Percentiles rank a stretch among this genome's conserved stretches.
phyloP scores from a whole-genome alignment of 2,888 invertebrate genomes.

The Sesamia inferens region DNA sequence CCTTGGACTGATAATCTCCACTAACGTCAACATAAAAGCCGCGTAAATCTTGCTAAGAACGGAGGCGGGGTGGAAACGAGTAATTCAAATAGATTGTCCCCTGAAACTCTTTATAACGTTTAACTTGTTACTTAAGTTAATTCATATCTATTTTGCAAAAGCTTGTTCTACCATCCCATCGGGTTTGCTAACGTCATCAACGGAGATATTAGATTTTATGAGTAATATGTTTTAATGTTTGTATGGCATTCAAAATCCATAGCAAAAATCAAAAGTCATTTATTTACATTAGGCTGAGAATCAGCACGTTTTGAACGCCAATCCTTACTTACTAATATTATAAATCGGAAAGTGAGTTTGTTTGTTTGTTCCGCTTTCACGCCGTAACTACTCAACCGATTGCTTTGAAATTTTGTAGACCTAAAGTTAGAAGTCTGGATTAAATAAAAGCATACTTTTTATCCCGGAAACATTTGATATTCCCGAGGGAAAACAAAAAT shows the following conservation, averaged over 20 bases:
- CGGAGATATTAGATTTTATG: not conserved
- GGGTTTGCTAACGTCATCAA: not conserved
- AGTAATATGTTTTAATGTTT: not conserved
- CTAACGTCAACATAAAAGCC: slow-evolving; percentile 79
- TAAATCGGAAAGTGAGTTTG: too few relatives aligned
- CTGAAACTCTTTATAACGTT: slow-evolving; percentile 27
- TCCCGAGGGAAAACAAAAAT: too few relatives aligned
- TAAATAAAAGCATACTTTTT: too few relatives aligned
- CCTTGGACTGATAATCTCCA: slow-evolving; percentile 78
- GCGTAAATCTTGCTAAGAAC: slow-evolving; percentile 75
- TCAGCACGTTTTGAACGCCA: too few relatives aligned
- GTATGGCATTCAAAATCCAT: not conserved
- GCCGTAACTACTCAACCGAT: too few relatives aligned
- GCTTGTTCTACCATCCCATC: not conserved
- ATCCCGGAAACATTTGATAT: too few relatives aligned
- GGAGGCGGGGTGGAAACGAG: slow-evolving; percentile 55
- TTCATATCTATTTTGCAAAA: slow-evolving; percentile 1
- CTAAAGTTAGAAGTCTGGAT: too few relatives aligned
- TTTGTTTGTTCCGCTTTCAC: too few relatives aligned
- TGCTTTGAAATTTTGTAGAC: too few relatives aligned
- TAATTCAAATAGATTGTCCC: slow-evolving; percentile 39
- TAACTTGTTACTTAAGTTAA: slow-evolving; percentile 32
- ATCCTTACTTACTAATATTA: too few relatives aligned
- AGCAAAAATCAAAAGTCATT: not conserved
- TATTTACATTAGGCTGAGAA: not conserved